Base-by-base conservation (phyloP, 2,888 invertebrate species). In the Calliopum simillimum region DNA sequence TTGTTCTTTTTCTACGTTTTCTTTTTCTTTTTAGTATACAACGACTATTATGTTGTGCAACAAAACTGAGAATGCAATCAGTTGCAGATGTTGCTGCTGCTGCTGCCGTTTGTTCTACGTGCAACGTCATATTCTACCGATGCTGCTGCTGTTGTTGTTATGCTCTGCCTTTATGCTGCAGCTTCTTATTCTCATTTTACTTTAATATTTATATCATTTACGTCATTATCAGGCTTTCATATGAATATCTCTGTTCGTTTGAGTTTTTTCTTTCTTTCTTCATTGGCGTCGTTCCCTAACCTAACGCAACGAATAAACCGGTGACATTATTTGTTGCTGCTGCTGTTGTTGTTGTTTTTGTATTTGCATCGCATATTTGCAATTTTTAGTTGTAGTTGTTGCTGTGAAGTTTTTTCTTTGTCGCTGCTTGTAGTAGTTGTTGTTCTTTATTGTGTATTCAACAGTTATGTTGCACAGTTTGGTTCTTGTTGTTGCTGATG, bases 381-480 rank as follows among this genome's bases (percentile, higher is more conserved):
- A 43, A 16, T 61, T 21, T n/a, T 43, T n/a, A 43, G n/a, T 33
- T 61, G 41, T 19, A 43, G 19, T 61, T 41, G 16, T 44, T 33
- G 33, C 71, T 73, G 33, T 33, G 4, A 33, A 33, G 33, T 33
- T 33, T 33, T 33, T 33, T 33, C 8, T 33, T 4, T 33, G 4
- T 4, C 8, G 5, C 33, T 33, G 33, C 33, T 6, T 41, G 76
- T 75, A 76, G 74, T 76, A 75, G 70, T 77, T 76, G 72, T 72
- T 74, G 75, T 74, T 73, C 16, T 55, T 13, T 14, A 12, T 8
- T 69, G 71, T 61, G 70, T 62, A 59, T 65, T 64, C 69, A 70
- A 70, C 69, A 70, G 65, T 65, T 70, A 70, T 56, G 68, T 46
- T 61, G 69, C 47, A 41, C 44, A 16, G 43, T 51, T 55, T 33